Conservation (phyloP, 2,888 invertebrate species). For the Euplexia lucipara region DNA sequence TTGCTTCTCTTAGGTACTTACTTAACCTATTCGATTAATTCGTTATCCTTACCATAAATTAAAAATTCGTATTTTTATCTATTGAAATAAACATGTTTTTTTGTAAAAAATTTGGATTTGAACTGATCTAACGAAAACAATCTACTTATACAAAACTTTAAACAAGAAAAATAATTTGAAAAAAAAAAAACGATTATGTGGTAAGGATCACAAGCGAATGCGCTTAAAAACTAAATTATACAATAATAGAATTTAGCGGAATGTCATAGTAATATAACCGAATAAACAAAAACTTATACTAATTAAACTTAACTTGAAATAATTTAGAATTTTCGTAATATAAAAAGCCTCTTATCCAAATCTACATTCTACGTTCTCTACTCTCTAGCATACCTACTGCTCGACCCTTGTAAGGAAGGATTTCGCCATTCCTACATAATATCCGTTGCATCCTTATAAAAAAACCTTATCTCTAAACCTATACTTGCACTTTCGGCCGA, state of each 20-base stretch:
- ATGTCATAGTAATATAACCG: constrained; percentile 74
- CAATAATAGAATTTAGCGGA: constrained; percentile 67
- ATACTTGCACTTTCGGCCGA: constrained; percentile 66
- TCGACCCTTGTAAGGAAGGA: constrained; percentile 18
- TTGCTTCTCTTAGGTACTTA: constrained; percentile 69
- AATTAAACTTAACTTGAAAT: constrained; percentile 29
- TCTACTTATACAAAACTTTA: too few relatives aligned
- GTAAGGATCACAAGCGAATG: constrained; percentile 29
- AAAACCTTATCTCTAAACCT: constrained; percentile 43
- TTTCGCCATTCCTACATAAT: neutral
- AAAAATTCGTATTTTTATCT: constrained; percentile 10
- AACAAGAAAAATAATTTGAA: too few relatives aligned
- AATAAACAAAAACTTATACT: constrained; percentile 43
- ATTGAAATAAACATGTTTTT: neutral
- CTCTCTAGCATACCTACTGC: constrained; percentile 22
- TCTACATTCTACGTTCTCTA: constrained; percentile 45
- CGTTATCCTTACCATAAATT: constrained; percentile 36
- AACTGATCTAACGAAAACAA: too few relatives aligned
- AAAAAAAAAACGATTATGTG: too few relatives aligned
- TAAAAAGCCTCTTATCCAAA: constrained; percentile 31
- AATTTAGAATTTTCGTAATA: constrained; percentile 27
- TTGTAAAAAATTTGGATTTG: neutral
- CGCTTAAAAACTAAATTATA: constrained; percentile 26
- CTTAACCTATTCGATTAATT: constrained; percentile 40
- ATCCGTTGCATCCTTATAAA: constrained; percentile 18